Evolutionary conservation across 2,113 vertebrate genomes (phyloP), one percentile per base, ranked within the genome.

Genomic region (Urocolius indicus): DNA sequence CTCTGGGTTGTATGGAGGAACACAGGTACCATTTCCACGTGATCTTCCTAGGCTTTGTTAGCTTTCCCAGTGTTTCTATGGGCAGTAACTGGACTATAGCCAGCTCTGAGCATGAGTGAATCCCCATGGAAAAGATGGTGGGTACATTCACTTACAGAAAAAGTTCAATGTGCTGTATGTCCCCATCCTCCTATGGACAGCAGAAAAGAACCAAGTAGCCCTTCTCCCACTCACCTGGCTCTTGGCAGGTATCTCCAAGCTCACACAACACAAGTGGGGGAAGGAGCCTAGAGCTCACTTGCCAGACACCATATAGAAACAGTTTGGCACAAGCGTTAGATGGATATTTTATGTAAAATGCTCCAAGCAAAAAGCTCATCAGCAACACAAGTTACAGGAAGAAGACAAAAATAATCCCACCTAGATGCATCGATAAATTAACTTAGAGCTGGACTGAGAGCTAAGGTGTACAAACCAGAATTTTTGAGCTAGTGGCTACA

Each of bases 21-120:
- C 26, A 91, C 34, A 48, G 58, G 62, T 41, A 36, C n/a, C n/a
- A 26, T 26, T 82, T 63, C 18, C 27, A 32, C 0, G 0, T 46
- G 59, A 46, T 41, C 43, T 27, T 52, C 17, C 43, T 22, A 51
- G 75, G 29, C 27, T 91, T 63, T 34, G 19, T 36, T 19, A 61
- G 45, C 9, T 27, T 63, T 32, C 27, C 5, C 1, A 43, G 30
- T 66, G 58, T 16, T 57, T 79, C 59, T 80, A 9, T 16, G 20
- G 54, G 41, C 43, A 51, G 3, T 29, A 11, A 41, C 12, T 0
- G 0, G 43, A 27, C 83, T 43, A 10, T 0, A 61, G 34, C 11
- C 55, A 46, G 30, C 49, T 73, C 68, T 24, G 15, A 29, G 10
- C 2, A 4, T 17, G 30, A 74, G 63, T 29, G 66, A 65, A 29